These are phyloP conservation scores for Drosophila merina DNA, from an alignment of 2,888 invertebrate genomes.

Conservation along the genomic window DNA sequence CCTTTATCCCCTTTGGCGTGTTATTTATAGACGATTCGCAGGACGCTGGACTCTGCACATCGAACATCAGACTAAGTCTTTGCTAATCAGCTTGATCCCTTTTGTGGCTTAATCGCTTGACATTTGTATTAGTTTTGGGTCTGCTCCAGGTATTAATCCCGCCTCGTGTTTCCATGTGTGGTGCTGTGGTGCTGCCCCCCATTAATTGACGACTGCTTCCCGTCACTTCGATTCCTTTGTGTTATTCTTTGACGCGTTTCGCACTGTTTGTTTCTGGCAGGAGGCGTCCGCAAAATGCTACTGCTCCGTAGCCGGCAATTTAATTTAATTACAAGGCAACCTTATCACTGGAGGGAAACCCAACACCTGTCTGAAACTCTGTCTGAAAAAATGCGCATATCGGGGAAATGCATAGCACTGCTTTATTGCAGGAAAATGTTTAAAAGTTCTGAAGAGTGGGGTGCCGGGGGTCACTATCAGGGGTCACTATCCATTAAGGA, in stretches of 20 bases:
- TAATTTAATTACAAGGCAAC: slow-evolving; percentile 75
- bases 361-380: slow-evolving; percentile 54
- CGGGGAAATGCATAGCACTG: slow-evolving; percentile 14
- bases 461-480: no score
- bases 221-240: slow-evolving; percentile 10
- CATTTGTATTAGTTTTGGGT: slow-evolving; percentile 74
- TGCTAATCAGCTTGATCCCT: slow-evolving; percentile 81
- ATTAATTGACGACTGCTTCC: slow-evolving; percentile 65
- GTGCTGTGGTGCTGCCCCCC: not conserved
- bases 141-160: slow-evolving; percentile 67
- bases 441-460: no score
- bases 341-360: slow-evolving; percentile 61
- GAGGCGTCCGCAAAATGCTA: slow-evolving; percentile 31
- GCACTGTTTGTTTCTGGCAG: slow-evolving; percentile 24
- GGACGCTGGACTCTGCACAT: slow-evolving; percentile 8
- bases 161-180: slow-evolving; percentile 43
- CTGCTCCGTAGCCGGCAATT: slow-evolving; percentile 56
- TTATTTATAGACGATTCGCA: slow-evolving; percentile 25
- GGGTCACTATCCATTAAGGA: no score
- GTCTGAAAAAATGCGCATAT: slow-evolving; percentile 11
- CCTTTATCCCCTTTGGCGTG: slow-evolving; percentile 25
- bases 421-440: not conserved
- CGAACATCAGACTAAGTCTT: slow-evolving; percentile 58
- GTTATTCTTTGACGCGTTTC: slow-evolving; percentile 13
- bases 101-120: slow-evolving; percentile 79